These are phyloP conservation scores for Opisthocomus hoazin DNA, from an alignment of 2,113 vertebrate species.

Conservation along the genomic window DNA sequence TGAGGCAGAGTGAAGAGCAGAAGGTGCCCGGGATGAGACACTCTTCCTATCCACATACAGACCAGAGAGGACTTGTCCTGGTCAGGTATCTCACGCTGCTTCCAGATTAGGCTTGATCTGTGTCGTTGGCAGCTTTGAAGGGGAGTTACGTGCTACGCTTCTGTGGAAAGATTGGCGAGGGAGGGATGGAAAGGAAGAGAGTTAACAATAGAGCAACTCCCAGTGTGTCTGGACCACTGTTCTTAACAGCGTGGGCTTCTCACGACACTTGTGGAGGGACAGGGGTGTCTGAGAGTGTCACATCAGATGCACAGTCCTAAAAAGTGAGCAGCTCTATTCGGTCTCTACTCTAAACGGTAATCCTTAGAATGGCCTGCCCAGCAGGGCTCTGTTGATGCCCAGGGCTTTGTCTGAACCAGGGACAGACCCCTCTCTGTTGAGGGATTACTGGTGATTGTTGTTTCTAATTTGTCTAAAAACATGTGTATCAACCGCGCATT, in stretches of 20 bases:
- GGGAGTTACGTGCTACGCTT: background rate
- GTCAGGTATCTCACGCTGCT: background rate
- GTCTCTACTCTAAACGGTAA: background rate
- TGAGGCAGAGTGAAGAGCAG: background rate
- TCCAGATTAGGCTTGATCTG: background rate
- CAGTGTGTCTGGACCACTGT: background rate
- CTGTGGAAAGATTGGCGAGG: background rate
- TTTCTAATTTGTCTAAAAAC: background rate
- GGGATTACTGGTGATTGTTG: background rate
- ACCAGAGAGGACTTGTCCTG: background rate
- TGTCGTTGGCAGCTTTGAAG: background rate
- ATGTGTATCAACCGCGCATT: background rate
- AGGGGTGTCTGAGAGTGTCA: background rate
- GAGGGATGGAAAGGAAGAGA: background rate
- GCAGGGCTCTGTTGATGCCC: background rate
- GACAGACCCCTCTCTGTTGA: fast-evolving
- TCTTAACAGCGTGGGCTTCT: background rate
- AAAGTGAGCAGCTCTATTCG: background rate
- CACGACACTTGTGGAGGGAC: fast-evolving
- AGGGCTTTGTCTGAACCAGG: background rate
- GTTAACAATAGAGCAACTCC: background rate
- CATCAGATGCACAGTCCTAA: background rate
- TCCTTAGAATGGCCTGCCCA: background rate
- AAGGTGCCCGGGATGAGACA: background rate
- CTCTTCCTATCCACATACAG: background rate